phyloP scores from a whole-genome alignment of 2,797 vertebrate species.

The Leptodactylus fallax region DNA sequence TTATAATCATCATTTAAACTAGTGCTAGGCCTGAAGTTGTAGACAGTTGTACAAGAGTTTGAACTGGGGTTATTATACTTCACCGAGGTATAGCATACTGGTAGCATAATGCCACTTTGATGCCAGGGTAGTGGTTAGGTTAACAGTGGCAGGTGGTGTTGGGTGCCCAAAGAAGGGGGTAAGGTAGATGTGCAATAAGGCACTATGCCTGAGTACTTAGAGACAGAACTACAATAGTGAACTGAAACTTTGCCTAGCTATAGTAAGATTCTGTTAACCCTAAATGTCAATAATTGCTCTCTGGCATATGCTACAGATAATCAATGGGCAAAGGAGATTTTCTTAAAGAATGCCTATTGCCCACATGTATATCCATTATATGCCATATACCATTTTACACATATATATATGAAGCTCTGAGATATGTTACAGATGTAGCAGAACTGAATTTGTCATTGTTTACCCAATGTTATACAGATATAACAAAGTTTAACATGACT shows the following conservation, averaged over 20 bases:
- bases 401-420: too few relatives aligned
- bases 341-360: neutral
- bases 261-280: too few relatives aligned
- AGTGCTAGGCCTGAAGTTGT: slow-evolving; percentile 82
- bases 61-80: neutral
- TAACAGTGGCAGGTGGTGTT: too few relatives aligned
- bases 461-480: too few relatives aligned
- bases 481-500: too few relatives aligned
- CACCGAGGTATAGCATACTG: neutral
- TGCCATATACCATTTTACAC: too few relatives aligned
- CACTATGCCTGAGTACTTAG: too few relatives aligned
- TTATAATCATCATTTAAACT: slow-evolving; percentile 95
- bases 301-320: neutral
- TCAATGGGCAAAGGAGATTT: neutral
- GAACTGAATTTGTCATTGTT: neutral
- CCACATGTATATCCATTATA: neutral
- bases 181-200: too few relatives aligned
- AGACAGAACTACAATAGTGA: too few relatives aligned
- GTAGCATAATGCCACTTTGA: neutral
- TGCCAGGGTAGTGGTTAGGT: too few relatives aligned
- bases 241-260: too few relatives aligned
- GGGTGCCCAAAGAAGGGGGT: too few relatives aligned
- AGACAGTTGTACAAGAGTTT: slow-evolving; percentile 71
- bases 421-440: neutral
- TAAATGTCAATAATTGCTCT: neutral